These are phyloP conservation scores for Trypoxylus dichotomus DNA, from an alignment of 1,140 invertebrate genomes.

Conservation along the genomic window DNA sequence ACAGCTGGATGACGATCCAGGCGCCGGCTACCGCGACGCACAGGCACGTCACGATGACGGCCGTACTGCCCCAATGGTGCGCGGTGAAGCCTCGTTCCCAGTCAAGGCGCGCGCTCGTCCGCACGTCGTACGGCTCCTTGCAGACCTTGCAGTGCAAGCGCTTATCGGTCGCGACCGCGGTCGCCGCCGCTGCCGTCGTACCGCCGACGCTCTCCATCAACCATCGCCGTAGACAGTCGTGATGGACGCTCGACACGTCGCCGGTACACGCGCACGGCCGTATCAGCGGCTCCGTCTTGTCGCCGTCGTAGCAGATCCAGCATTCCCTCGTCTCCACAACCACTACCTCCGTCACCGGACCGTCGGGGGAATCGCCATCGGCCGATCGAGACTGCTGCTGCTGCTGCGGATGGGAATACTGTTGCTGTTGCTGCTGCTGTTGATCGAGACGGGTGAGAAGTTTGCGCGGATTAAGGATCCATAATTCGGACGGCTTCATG, in stretches of 20 bases:
- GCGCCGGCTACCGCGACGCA: constrained; percentile 72
- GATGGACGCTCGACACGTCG: constrained; percentile 87
- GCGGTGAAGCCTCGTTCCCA: constrained; percentile 81
- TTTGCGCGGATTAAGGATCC: constrained; percentile 90
- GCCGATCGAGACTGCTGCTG: neutral
- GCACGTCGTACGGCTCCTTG: constrained; percentile 56
- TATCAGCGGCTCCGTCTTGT: constrained; percentile 80
- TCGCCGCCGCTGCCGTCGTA: constrained; percentile 37
- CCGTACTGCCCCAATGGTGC: constrained; percentile 72
- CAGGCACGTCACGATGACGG: constrained; percentile 72
- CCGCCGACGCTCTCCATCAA: constrained; percentile 48
- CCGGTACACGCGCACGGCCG: constrained; percentile 89
- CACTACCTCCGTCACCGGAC: neutral
- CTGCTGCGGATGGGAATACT: no score
- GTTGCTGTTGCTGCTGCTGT: constrained; percentile 34
- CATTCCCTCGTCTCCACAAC: constrained; percentile 63
- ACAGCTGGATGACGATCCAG: constrained; percentile 82
- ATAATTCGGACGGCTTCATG: constrained; percentile 90
- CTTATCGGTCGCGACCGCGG: constrained; percentile 40
- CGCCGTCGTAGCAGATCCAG: constrained; percentile 91
- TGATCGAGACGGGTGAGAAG: constrained; percentile 69
- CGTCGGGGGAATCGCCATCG: constrained; percentile 36
- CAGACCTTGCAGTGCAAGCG: constrained; percentile 48
- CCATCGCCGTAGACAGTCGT: constrained; percentile 82
- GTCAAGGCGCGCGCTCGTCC: constrained; percentile 60